phyloP scores from a whole-genome alignment of 2,113 vertebrate genomes.

The Cyphomyrus discorhynchus region DNA sequence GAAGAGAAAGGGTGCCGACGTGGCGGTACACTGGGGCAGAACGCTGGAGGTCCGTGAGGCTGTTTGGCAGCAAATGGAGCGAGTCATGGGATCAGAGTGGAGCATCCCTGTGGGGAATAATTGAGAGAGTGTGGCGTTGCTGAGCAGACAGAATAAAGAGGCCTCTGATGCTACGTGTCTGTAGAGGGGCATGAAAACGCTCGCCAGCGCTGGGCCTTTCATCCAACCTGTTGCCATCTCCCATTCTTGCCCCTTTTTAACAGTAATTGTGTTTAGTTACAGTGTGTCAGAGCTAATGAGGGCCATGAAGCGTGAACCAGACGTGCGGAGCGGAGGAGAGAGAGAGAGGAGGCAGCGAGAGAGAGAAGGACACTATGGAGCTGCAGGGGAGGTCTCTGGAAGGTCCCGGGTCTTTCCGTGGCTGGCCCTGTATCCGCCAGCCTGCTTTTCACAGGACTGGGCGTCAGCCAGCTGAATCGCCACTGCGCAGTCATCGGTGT shows the following conservation, averaged over 20 bases:
- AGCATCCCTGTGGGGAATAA: conserved; percentile 6
- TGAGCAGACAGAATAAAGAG: background rate
- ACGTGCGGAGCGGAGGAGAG: background rate
- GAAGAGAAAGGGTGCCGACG: background rate
- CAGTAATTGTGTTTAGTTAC: conserved; percentile 47
- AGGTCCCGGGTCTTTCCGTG: background rate
- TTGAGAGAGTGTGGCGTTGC: conserved; percentile 2
- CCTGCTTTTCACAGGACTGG: background rate
- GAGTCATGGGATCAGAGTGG: conserved; percentile 10
- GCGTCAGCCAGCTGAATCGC: background rate
- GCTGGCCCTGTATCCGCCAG: background rate
- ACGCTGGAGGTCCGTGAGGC: background rate
- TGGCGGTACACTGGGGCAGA: background rate
- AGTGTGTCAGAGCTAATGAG: conserved; percentile 42
- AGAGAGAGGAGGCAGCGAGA: background rate
- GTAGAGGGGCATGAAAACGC: background rate
- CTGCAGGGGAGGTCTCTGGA: background rate
- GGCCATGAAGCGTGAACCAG: conserved; percentile 23
- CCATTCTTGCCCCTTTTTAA: conserved; percentile 41
- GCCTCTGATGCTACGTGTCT: background rate
- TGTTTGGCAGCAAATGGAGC: conserved; percentile 9
- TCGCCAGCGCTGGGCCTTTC: conserved; percentile 37
- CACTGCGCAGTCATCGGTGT: background rate
- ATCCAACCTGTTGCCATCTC: conserved; percentile 26
- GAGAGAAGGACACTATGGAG: background rate